Percentiles rank a stretch among this genome's conserved stretches.
phyloP scores from a whole-genome alignment of 2,113 vertebrate species.

The Eptesicus fuscus region DNA sequence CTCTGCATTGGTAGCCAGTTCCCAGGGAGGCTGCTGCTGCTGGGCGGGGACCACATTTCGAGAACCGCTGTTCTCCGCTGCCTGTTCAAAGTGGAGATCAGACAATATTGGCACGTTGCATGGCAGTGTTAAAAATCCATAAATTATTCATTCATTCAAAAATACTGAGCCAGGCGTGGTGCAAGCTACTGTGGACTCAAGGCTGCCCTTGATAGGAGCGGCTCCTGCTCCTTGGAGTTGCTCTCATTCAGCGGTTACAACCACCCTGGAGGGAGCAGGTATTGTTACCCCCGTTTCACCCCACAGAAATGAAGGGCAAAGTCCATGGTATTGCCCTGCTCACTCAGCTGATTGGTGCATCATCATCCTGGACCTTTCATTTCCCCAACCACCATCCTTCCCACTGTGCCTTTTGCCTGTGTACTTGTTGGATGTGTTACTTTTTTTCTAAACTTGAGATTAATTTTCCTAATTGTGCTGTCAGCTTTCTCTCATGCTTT shows the following conservation, averaged over 20 bases:
- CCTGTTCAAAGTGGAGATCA: background rate
- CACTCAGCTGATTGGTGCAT: background rate
- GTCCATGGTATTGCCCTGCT: background rate
- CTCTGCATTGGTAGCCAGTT: background rate
- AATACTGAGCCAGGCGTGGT: background rate
- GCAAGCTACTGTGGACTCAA: background rate
- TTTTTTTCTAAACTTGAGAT: background rate
- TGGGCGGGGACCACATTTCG: background rate
- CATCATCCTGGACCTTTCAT: rapidly evolving
- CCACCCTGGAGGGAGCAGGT: background rate
- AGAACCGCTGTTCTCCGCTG: background rate
- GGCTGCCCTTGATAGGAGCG: too few species aligned
- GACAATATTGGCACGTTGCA: background rate
- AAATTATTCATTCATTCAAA: background rate
- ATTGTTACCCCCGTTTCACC: background rate
- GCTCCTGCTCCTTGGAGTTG: background rate
- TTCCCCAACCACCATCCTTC: background rate
- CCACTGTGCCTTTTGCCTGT: background rate
- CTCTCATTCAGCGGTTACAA: rapidly evolving
- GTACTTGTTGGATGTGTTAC: background rate
- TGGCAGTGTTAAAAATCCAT: background rate
- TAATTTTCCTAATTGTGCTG: background rate
- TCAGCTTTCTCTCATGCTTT: background rate
- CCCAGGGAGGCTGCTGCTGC: background rate
- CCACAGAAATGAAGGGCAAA: background rate